These are phyloP conservation scores for Galeruca laticollis DNA, from an alignment of 2,888 invertebrate genomes.

Conservation along the genomic window DNA sequence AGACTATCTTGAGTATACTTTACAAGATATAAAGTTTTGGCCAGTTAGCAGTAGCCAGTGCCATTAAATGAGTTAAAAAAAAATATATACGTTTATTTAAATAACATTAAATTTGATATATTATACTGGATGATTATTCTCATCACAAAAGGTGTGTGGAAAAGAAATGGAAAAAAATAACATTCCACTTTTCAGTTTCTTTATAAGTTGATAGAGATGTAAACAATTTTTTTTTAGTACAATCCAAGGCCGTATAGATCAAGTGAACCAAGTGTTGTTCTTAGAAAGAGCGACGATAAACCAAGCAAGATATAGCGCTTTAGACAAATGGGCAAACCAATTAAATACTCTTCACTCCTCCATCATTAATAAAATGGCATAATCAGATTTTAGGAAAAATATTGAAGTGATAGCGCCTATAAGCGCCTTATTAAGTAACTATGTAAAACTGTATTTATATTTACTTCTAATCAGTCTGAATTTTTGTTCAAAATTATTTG, in stretches of 20 bases:
- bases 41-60: too few relatives aligned
- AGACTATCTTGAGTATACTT: too few relatives aligned
- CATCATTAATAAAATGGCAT: constrained; percentile 90
- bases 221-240: constrained; percentile 73
- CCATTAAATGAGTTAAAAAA: too few relatives aligned
- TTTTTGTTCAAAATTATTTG: too few relatives aligned
- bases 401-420: constrained; percentile 30
- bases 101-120: too few relatives aligned
- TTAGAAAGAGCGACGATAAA: constrained; percentile 84
- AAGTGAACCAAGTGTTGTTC: constrained; percentile 94
- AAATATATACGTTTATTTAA: too few relatives aligned
- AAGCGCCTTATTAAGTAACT: constrained; percentile 25
- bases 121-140: too few relatives aligned
- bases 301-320: constrained; percentile 89
- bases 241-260: constrained; percentile 89
- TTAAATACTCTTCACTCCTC: constrained; percentile 88
- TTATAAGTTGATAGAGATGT: not conserved
- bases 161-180: not conserved
- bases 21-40: too few relatives aligned
- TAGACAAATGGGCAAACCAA: constrained; percentile 97
- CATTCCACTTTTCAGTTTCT: not conserved
- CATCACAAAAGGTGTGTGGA: too few relatives aligned
- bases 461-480: not conserved
- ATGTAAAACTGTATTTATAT: not conserved
- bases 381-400: constrained; percentile 38